Percentiles rank a stretch among this genome's conserved stretches.
phyloP scores from a whole-genome alignment of 2,113 vertebrate species.

The Phycodurus eques region DNA sequence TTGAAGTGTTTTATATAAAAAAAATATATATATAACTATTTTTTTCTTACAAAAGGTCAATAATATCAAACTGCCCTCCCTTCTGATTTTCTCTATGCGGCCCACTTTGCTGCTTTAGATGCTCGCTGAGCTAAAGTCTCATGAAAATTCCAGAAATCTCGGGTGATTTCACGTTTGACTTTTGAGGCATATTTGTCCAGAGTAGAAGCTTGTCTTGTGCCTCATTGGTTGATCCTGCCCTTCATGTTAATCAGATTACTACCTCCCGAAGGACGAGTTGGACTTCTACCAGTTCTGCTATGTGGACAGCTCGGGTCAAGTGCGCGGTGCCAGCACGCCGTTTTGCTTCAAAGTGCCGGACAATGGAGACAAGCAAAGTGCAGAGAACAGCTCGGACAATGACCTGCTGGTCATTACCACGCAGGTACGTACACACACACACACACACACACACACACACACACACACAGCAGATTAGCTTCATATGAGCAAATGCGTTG shows the following conservation, averaged over 20 bases:
- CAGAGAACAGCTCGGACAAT: slow-evolving; percentile 45
- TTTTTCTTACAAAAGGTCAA: too few relatives aligned
- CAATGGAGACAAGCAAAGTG: slow-evolving; percentile 24
- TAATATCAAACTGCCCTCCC: too few relatives aligned
- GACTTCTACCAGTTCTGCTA: slow-evolving; percentile 83
- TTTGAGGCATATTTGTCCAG: too few relatives aligned
- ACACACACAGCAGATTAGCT: neutral
- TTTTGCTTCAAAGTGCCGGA: slow-evolving; percentile 64
- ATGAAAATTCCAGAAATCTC: too few relatives aligned
- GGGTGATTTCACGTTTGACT: too few relatives aligned
- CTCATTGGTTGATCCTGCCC: neutral
- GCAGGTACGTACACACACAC: slow-evolving; percentile 55
- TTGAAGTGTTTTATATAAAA: too few relatives aligned
- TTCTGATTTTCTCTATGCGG: too few relatives aligned
- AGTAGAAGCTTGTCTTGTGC: neutral
- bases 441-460: neutral
- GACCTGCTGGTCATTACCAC: slow-evolving; percentile 75
- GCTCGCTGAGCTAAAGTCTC: too few relatives aligned
- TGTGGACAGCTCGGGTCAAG: slow-evolving; percentile 61
- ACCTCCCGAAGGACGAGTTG: slow-evolving; percentile 72
- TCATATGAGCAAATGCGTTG: neutral
- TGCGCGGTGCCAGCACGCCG: slow-evolving; percentile 75
- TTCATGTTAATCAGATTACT: slow-evolving; percentile 59
- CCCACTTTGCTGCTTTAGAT: too few relatives aligned
- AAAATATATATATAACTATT: too few relatives aligned